Conservation (phyloP, 35 echinoderm and acorn worm species). For the Strongylocentrotus purpuratus region DNA sequence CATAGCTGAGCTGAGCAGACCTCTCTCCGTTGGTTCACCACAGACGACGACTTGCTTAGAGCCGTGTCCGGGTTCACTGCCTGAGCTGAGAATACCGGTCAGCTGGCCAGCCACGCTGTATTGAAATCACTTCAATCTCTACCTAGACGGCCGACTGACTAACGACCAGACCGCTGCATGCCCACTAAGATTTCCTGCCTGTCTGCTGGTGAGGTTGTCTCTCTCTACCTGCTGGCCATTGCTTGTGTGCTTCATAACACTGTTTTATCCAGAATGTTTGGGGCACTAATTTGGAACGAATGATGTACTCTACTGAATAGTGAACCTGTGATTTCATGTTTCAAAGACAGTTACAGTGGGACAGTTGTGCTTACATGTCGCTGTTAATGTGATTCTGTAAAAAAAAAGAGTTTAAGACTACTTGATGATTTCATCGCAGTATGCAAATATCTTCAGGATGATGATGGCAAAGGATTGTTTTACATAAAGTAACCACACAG, state of each 20-base stretch:
- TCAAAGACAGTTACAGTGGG: not conserved
- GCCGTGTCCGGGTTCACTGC: not conserved
- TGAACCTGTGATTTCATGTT: not conserved
- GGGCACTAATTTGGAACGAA: not conserved
- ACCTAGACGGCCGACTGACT: not conserved
- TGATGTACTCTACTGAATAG: not conserved
- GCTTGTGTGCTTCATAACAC: not conserved
- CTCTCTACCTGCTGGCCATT: not conserved
- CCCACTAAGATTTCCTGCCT: not conserved
- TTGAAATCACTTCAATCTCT: not conserved
- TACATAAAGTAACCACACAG: not conserved
- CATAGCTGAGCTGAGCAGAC: not conserved
- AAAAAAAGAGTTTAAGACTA: not conserved
- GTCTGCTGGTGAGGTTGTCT: not conserved
- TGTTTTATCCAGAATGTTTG: not conserved
- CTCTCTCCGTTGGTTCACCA: not conserved
- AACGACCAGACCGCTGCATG: not conserved
- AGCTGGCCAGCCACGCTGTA: conserved; percentile 38
- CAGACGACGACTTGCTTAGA: not conserved
- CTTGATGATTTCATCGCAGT: not conserved
- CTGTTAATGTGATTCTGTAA: not conserved
- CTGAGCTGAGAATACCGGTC: not conserved
- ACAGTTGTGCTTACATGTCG: not conserved
- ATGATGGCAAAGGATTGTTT: not conserved
- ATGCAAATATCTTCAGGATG: not conserved